These are phyloP conservation scores for Myrmecophaga tridactyla DNA, from an alignment of 2,113 vertebrate species.

Conservation along the genomic window DNA sequence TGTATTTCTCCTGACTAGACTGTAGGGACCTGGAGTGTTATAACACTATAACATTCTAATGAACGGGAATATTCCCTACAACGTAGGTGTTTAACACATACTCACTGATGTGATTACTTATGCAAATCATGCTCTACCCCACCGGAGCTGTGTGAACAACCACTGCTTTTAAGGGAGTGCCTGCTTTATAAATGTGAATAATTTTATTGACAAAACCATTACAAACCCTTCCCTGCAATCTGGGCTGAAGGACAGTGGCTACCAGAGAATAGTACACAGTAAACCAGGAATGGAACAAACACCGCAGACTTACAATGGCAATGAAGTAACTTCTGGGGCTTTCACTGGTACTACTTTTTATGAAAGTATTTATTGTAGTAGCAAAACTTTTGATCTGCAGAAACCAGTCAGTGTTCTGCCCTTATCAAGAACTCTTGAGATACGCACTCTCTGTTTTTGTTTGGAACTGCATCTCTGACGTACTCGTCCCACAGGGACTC, in stretches of 20 bases:
- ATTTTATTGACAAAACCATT: neutral
- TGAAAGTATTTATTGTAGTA: rapidly evolving
- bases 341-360: rapidly evolving
- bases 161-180: neutral
- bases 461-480: too few relatives aligned
- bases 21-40: neutral
- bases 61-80: neutral
- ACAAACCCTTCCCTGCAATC: neutral
- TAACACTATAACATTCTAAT: rapidly evolving
- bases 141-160: too few relatives aligned
- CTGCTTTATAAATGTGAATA: too few relatives aligned
- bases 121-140: neutral
- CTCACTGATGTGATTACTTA: rapidly evolving
- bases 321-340: neutral
- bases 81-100: neutral
- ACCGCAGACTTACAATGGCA: rapidly evolving
- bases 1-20: neutral
- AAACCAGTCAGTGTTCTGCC: rapidly evolving
- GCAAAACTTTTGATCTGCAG: neutral
- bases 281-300: neutral
- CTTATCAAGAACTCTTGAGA: neutral
- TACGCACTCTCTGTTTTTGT: rapidly evolving
- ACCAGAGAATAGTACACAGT: neutral
- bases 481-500: neutral
- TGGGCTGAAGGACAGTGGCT: neutral